Percentiles rank a stretch among this genome's conserved stretches.
Evolutionary conservation across 2,113 vertebrate species (phyloP).

Genomic region (Spea multiplicata): DNA sequence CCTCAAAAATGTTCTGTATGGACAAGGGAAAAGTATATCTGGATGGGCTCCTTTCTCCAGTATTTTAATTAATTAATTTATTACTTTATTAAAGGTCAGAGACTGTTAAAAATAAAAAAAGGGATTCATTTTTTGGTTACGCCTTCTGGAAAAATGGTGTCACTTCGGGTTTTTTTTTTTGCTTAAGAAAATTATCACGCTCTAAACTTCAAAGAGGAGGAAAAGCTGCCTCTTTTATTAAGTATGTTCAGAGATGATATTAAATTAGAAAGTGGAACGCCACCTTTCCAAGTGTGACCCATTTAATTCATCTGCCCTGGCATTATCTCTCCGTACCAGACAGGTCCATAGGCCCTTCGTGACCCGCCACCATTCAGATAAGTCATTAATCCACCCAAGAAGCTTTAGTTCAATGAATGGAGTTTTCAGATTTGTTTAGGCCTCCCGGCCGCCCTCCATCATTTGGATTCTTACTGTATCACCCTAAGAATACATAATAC

Average conservation of each 20-base stretch:
- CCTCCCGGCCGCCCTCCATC: background rate
- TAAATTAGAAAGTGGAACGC: conserved; percentile 6
- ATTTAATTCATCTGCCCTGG: background rate
- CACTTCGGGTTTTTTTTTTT: background rate
- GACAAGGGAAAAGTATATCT: too few relatives aligned
- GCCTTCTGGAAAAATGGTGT: background rate
- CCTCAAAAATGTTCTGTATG: too few relatives aligned
- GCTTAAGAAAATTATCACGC: conserved; percentile 1
- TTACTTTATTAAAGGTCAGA: background rate
- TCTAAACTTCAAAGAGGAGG: conserved; percentile 14
- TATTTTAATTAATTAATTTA: too few relatives aligned
- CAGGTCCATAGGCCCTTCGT: background rate
- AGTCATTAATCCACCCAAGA: background rate
- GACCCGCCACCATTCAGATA: background rate
- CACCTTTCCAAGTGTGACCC: background rate
- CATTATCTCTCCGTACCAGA: conserved; percentile 13
- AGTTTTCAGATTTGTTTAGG: background rate
- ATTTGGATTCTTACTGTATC: background rate
- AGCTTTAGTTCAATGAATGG: background rate
- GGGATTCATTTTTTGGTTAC: conserved; percentile 13
- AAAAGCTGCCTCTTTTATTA: background rate
- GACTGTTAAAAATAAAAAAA: background rate
- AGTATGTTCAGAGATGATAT: background rate
- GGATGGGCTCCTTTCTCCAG: too few relatives aligned
- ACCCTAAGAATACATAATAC: background rate